Evolutionary conservation across 2,797 vertebrate species (phyloP), one percentile per base, ranked within the genome.

Genomic region (Chiroxiphia lanceolata): DNA sequence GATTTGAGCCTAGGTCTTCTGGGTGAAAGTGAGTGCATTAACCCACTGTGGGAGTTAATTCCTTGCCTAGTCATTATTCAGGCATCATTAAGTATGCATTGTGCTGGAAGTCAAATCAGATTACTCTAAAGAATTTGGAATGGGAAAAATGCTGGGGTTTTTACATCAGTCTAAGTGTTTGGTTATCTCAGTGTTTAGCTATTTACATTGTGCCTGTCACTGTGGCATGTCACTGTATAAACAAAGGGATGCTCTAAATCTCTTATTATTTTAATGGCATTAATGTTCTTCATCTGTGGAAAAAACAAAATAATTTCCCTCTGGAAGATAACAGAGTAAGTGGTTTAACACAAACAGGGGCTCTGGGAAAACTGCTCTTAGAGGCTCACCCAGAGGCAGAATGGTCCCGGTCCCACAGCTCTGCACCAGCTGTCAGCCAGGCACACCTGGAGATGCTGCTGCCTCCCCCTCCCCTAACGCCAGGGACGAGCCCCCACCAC

Each of bases 41-140:
- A 95, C 92, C 86, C 38, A 11, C 65, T n/a, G 90, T 75, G 86
- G 93, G 78, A 89, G 83, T 90, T 96, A 96, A 96, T 95, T 94
- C 96, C 81, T 94, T 90, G 78, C 93, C 94, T 64, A 87, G 88
- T 87, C 77, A 75, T 94, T 94, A 85, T 95, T 95, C 83, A 84
- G 86, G 94, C 93, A 51, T 77, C 91, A 77, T 94, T 95, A 78
- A 95, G 86, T 87, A 77, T 34, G 81, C 90, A 93, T 97, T 96
- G 92, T 93, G 78, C 76, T 94, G 79, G 71, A 93, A 86, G 96
- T 93, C 92, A 94, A 95, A 95, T 92, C 90, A 95, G 94, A 96
- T 94, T 80, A 92, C 68, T 93, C 78, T 83, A 69, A 94, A 95
- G 94, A 95, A 92, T 95, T 81, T 95, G 95, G 95, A 95, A 96